Evolutionary conservation across 2,113 vertebrate species (phyloP), one percentile per base, ranked within the genome.

Genomic region (Phodopus roborovskii): DNA sequence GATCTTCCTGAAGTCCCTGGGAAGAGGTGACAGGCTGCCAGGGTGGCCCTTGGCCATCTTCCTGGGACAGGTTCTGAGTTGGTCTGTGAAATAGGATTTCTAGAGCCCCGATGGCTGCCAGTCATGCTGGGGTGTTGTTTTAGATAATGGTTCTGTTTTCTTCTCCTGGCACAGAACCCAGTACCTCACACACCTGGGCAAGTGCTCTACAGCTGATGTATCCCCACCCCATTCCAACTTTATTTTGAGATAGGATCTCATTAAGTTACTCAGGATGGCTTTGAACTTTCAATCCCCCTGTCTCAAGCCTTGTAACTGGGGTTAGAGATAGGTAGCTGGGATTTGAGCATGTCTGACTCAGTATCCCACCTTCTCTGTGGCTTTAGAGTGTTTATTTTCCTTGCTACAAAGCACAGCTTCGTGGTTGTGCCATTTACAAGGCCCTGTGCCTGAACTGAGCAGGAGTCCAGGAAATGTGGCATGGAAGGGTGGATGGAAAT

Each of bases 401-500:
- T 9, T 58, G 66, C 58, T 66, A 26, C 68, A 5, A 73, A 50
- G 89, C 70, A n/a, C 19, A 13, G 39, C 8, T 62, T 78, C 66
- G 48, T 5, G 28, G 8, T n/a, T 17, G 2, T 22, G 30, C 64
- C 8, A 0, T 60, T 0, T 0, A 58, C 68, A 11, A 9, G 36
- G 33, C 10, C 48, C 7, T 3, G 50, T 1, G 11, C 53, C 26
- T 79, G 60, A 45, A 26, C 20, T 39, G 94, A 88, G 30, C 62
- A 5, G 28, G 66, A 0, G 0, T 48, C 70, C 17, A 0, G 26
- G 10, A 8, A 19, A 20, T 33, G 30, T 73, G 39, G 3, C 36
- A 0, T 9, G 4, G 16, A n/a, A 70, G 84, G 39, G 50, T 9
- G 28, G 48, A 3, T 79, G 8, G n/a, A n/a, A n/a, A n/a, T n/a